Evolutionary conservation across 2,797 vertebrate species (phyloP).

Genomic region (Rhynchotus rufescens): DNA sequence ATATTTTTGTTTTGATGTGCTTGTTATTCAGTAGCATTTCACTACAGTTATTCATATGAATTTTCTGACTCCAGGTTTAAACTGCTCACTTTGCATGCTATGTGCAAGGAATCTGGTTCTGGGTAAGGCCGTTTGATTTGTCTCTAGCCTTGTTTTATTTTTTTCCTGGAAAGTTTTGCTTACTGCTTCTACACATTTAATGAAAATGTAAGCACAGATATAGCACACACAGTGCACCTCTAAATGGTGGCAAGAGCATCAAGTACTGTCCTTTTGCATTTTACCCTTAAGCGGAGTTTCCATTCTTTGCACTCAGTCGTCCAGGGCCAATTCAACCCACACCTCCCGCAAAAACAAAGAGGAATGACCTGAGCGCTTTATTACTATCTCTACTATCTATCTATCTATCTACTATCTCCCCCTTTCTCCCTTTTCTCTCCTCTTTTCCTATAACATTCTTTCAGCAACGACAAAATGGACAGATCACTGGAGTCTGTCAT

Average conservation of each 20-base stretch:
- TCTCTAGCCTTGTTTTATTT: background rate
- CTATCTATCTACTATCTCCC: background rate
- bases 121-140: background rate
- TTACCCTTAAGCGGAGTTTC: background rate
- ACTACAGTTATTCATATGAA: background rate
- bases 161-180: background rate
- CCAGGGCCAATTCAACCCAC: no score
- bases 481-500: background rate
- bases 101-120: background rate
- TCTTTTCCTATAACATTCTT: background rate
- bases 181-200: background rate
- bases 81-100: background rate
- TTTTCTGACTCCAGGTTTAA: background rate
- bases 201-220: background rate
- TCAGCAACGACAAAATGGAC: background rate
- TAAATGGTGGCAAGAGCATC: accelerated
- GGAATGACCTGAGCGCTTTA: background rate
- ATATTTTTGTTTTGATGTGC: background rate
- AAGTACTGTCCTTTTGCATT: background rate
- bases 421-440: background rate
- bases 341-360: background rate
- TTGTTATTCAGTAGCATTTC: background rate
- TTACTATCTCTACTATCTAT: background rate
- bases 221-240: background rate
- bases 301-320: background rate